Evolutionary conservation across 2,888 invertebrate genomes (phyloP).

Genomic region (Anodontia alba): DNA sequence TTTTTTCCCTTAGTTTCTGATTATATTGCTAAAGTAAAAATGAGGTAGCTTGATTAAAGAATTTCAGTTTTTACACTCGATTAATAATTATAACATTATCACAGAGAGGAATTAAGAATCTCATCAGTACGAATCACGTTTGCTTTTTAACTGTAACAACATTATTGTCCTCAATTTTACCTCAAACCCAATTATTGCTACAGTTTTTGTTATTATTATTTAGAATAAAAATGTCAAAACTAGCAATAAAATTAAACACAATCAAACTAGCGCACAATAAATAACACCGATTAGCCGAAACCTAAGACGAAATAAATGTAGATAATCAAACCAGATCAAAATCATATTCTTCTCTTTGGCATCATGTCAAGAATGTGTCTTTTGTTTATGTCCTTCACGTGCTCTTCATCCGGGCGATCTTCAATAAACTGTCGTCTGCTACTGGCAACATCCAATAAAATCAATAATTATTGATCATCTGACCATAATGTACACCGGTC

Average conservation of each 20-base stretch:
- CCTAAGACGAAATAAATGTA: conserved; percentile 5
- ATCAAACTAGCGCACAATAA: background rate
- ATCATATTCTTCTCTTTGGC: background rate
- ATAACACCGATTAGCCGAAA: background rate
- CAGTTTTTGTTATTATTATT: too few relatives aligned
- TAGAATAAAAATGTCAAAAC: too few relatives aligned
- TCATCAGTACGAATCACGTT: too few relatives aligned
- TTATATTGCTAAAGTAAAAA: too few relatives aligned
- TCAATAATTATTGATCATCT: conserved; percentile 5
- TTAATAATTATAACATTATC: too few relatives aligned
- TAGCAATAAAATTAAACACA: background rate
- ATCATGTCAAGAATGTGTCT: background rate
- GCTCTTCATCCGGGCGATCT: background rate
- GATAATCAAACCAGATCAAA: conserved; percentile 7
- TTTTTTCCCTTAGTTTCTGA: too few relatives aligned
- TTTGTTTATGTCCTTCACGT: conserved; percentile 13
- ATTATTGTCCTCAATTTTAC: too few relatives aligned
- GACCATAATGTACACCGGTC: background rate
- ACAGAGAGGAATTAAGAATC: too few relatives aligned
- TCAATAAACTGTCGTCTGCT: conserved; percentile 1
- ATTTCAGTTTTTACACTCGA: too few relatives aligned
- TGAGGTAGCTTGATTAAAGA: too few relatives aligned
- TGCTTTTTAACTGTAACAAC: too few relatives aligned
- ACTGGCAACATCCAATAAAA: conserved; percentile 14
- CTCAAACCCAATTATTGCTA: too few relatives aligned